Base-by-base conservation (phyloP, 2,797 vertebrate species). In the Scleropages formosus region DNA sequence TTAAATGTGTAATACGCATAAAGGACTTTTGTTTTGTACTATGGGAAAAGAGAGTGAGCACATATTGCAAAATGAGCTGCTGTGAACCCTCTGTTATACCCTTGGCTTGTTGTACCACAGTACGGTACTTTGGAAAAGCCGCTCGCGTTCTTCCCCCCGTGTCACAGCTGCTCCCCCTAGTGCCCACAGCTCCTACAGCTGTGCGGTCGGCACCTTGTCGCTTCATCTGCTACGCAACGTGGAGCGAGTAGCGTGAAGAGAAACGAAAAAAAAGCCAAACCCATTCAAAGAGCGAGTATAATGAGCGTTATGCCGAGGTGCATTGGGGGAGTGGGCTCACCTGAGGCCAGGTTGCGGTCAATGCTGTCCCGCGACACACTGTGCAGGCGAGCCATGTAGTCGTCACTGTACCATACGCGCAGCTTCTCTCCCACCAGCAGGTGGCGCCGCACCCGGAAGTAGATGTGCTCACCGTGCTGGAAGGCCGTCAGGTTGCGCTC, bases 401-500 rank as follows among this genome's bases (percentile, higher is more conserved):
- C 93, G 61, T 93, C 87, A 0, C 96, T 96, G 90, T 98, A 98
- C 96, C 96, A 98, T 74, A 98, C 96, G 65, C 96, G 86, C 75
- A 98, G 92, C 84, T 88, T 91, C 85, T 97, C 94, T 63, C 96
- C 93, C 0, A 89, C 93, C 60, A 7, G 83, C 84, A 97, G 91
- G 77, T 90, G 88, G 22, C 93, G 92, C 86, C 94, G 91, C 26
- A 90, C 92, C 9, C 95, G 92, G 85, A 98, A 98, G 82, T 96
- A 98, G 85, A 98, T 95, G 82, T 88, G 90, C 80, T 93, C 91
- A 0, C 91, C 89, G 77, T 93, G 95, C 78, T 98, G 96, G 82
- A 98, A 98, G 0, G 95, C 96, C 49, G 95, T 92, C 79, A 98
- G 80, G 86, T 98, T 98, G 88, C 94, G 94, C 81, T 96, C 92